Conservation (phyloP, 2,113 vertebrate genomes). For the Pardalotus punctatus region DNA sequence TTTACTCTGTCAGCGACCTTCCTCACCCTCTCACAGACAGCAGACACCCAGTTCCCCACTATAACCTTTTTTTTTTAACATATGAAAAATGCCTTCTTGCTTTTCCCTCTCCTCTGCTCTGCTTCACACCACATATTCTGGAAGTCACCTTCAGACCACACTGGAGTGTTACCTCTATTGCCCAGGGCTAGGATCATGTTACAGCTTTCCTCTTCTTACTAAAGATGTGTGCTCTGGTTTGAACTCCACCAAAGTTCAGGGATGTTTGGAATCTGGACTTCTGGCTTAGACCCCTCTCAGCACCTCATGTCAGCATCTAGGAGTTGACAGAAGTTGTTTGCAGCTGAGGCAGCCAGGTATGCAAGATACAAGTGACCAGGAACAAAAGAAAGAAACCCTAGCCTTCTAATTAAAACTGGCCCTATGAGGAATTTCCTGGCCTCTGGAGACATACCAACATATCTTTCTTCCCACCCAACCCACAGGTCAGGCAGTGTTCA, state of each 20-base stretch:
- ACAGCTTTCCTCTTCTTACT: conserved; percentile 46
- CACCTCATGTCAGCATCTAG: neutral
- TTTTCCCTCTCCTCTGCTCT: neutral
- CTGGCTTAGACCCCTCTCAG: neutral
- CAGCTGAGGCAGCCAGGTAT: neutral
- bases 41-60: neutral
- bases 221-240: conserved; percentile 56
- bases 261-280: conserved; percentile 59
- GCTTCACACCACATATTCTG: neutral
- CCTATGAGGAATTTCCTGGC: neutral
- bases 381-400: neutral
- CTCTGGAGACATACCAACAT: neutral
- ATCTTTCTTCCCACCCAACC: neutral
- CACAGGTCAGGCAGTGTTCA: neutral
- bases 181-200: conserved; percentile 36
- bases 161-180: conserved; percentile 52
- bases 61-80: neutral
- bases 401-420: neutral
- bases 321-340: conserved; percentile 32
- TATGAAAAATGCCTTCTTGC: neutral
- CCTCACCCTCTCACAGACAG: neutral
- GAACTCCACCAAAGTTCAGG: conserved; percentile 62
- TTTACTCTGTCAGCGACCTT: conserved; percentile 26
- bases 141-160: conserved; percentile 61
- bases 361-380: neutral